Base-by-base conservation (phyloP, 2,888 invertebrate genomes). In the Catocala fraxini region DNA sequence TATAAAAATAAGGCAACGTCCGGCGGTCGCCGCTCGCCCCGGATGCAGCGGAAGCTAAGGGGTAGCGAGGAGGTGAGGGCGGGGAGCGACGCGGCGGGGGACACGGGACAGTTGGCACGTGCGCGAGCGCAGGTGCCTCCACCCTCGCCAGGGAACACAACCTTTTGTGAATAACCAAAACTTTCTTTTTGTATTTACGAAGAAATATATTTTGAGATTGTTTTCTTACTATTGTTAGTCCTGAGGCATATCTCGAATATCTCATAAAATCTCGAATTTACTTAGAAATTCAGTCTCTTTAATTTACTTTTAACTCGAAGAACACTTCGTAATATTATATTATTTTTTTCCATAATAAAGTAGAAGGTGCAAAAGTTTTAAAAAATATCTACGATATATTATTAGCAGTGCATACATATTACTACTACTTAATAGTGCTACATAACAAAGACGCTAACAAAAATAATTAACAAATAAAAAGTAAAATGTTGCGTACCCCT, bases 61-160 rank as follows among this genome's bases (percentile, higher is more conserved):
- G 78, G 63, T 73, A 60, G 69, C 62, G 65, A 69, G 75, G 73
- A 63, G 65, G 67, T 62, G 70, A 15, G 15, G 1, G 51, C 6
- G 58, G 49, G 35, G 69, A 43, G 64, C 63, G 63, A 62, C 73
- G 71, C 73, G 76, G 61, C 73, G 63, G 78, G 76, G 68, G 82
- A 82, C 70, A 81, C 80, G 85, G 88, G 87, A 85, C 90, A 89
- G 90, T 90, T 90, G 91, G 91, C 91, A 86, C 93, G 93, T 90
- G 92, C 92, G 88, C 87, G 65, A 65, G 88, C 89, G 90, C 93
- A 92, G 93, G 92, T 92, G 92, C 84, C 83, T 79, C 71, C 73
- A 74, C 76, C 74, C 78, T 72, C 66, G 63, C 6, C 85, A 82
- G 86, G 73, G 72, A 64, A 43, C 0, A 2, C 63, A 86, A 87